phyloP scores from a whole-genome alignment of 2,797 vertebrate species.

The Aldrovandia affinis region DNA sequence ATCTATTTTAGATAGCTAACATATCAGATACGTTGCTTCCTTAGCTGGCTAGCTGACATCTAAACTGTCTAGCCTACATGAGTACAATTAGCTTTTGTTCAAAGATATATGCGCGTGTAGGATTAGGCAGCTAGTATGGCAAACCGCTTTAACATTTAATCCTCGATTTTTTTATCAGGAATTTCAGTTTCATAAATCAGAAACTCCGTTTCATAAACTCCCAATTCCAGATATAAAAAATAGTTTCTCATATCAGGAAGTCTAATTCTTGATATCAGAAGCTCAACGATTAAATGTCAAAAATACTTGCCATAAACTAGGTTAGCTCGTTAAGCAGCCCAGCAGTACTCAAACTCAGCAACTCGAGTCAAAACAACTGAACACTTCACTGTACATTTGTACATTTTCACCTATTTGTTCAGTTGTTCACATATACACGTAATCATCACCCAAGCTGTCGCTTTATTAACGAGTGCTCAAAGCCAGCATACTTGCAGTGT shows the following conservation, averaged over 20 bases:
- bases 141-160: background rate
- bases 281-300: too few relatives aligned
- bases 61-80: background rate
- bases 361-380: background rate
- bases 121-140: background rate
- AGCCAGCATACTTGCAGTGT: background rate
- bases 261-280: too few relatives aligned
- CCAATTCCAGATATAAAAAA: too few relatives aligned
- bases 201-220: too few relatives aligned
- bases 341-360: background rate
- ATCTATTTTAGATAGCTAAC: too few relatives aligned
- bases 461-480: background rate
- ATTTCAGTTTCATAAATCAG: too few relatives aligned
- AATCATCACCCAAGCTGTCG: background rate
- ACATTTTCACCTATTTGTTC: background rate
- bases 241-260: too few relatives aligned
- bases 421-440: background rate
- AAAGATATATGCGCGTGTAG: background rate
- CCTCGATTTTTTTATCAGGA: too few relatives aligned
- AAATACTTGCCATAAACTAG: too few relatives aligned
- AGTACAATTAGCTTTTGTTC: background rate
- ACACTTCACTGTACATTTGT: background rate
- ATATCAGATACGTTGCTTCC: too few relatives aligned
- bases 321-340: too few relatives aligned
- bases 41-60: too few relatives aligned